Conservation (phyloP, 2,888 invertebrate genomes). For the Anthophora plumipes region DNA sequence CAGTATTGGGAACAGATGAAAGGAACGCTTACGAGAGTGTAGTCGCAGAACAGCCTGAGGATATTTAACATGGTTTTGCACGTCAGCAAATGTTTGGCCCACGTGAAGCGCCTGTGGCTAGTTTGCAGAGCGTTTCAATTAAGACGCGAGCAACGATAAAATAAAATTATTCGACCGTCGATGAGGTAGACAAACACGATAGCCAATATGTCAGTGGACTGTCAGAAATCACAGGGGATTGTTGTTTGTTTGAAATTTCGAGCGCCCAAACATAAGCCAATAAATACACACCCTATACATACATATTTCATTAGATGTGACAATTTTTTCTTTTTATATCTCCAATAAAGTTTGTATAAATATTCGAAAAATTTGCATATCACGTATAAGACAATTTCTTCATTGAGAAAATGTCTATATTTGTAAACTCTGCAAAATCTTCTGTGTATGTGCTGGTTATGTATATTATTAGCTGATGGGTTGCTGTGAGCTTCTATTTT, state of each 20-base stretch:
- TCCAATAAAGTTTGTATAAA: no score
- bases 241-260: not conserved
- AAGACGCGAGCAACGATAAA: constrained; percentile 44
- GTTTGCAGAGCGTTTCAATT: constrained; percentile 72
- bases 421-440: no score
- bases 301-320: no score
- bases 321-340: no score
- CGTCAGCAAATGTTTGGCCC: constrained; percentile 77
- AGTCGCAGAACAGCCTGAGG: constrained; percentile 72
- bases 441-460: no score
- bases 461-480: no score
- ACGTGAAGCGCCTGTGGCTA: constrained; percentile 81
- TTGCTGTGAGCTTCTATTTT: no score
- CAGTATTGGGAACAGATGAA: not conserved
- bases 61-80: constrained; percentile 72
- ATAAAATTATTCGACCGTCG: constrained; percentile 51
- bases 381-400: no score
- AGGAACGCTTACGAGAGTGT: not conserved
- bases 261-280: not conserved
- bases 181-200: constrained; percentile 47
- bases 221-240: not conserved
- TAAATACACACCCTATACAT: not conserved
- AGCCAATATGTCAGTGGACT: not conserved
- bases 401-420: no score
- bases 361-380: no score